Conservation (phyloP, 92 coral and sea anemone genomes). For the Actinernus sp. region DNA sequence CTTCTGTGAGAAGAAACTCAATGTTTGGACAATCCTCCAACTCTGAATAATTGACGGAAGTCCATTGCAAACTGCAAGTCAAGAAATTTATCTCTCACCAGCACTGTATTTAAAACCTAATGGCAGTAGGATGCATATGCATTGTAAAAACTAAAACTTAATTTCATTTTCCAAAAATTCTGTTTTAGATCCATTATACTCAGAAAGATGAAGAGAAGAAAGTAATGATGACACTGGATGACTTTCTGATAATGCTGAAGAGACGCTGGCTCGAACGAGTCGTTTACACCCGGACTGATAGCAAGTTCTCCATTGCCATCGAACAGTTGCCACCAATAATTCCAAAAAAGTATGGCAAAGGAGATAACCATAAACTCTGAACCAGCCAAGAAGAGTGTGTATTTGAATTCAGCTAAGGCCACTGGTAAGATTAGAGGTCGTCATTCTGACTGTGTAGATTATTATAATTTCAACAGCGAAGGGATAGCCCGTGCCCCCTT, state of each 20-base stretch:
- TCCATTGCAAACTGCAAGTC: too few species aligned
- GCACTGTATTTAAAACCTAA: too few species aligned
- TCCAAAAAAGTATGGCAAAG: conserved; percentile 17
- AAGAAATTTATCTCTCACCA: too few species aligned
- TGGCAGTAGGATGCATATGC: too few species aligned
- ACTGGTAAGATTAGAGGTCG: conserved; percentile 4
- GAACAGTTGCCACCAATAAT: conserved; percentile 52
- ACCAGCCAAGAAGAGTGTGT: conserved; percentile 39
- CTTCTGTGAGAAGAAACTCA: too few species aligned
- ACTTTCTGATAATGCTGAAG: conserved; percentile 9
- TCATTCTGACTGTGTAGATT: too few species aligned
- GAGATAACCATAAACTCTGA: conserved; percentile 19
- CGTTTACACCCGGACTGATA: conserved; percentile 27
- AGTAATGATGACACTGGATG: conserved; percentile 11
- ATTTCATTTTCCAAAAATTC: too few species aligned
- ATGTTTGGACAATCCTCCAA: too few species aligned
- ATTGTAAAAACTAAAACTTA: too few species aligned
- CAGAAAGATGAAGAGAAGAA: conserved; percentile 17
- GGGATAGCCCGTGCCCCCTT: too few species aligned
- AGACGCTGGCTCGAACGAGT: conserved; percentile 37
- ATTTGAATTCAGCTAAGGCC: conserved; percentile 9
- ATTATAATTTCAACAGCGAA: too few species aligned
- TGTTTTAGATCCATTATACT: conserved; percentile 22
- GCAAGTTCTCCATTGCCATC: conserved; percentile 2
- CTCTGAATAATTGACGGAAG: too few species aligned